Evolutionary conservation across 2,797 vertebrate genomes (phyloP).

Genomic region (Salmo trutta): DNA sequence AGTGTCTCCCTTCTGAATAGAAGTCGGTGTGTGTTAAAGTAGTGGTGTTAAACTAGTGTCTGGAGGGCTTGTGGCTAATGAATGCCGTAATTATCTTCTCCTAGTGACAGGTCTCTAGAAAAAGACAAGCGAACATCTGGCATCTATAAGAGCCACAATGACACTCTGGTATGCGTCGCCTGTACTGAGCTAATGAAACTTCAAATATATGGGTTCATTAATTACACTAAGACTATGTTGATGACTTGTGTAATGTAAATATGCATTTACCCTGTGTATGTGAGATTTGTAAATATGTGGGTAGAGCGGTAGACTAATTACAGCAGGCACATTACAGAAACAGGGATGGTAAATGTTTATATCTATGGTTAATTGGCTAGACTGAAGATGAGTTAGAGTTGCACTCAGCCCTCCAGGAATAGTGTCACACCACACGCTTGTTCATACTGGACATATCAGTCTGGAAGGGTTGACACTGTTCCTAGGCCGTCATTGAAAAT

Average conservation of each 20-base stretch:
- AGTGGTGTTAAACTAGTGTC: background rate
- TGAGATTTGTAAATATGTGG: constrained; percentile 2
- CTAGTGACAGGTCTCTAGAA: background rate
- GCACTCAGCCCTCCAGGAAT: background rate
- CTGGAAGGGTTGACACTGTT: background rate
- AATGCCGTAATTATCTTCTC: background rate
- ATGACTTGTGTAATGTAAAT: background rate
- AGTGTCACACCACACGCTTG: background rate
- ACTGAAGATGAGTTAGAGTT: background rate
- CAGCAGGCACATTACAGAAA: background rate
- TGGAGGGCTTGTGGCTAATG: constrained; percentile 2
- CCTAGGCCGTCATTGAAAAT: too few species aligned
- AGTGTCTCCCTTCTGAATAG: background rate
- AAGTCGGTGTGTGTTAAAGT: background rate
- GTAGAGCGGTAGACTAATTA: background rate
- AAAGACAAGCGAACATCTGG: too few species aligned
- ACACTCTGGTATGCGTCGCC: background rate
- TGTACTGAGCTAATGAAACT: background rate
- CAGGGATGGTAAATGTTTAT: background rate
- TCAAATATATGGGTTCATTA: constrained; percentile 1
- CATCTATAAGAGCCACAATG: background rate
- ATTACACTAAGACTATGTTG: background rate
- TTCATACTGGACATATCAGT: background rate
- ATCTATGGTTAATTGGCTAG: background rate
- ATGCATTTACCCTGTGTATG: background rate